Evolutionary conservation across 2,113 vertebrate species (phyloP).

Genomic region (western clawed frog (Xenopus tropicalis)): UCB_Xtro_10.0 CM004449.2:100917001-100917500

Average conservation of each 20-base stretch:
- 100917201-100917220: neutral
- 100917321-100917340: neutral
- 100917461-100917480: no score
- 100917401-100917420: neutral
- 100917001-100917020: no score
- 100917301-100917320: neutral
- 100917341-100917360: neutral
- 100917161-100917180: no score
- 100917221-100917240: neutral
- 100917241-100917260: neutral
- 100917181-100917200: neutral
- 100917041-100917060: no score
- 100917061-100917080: no score
- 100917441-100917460: no score
- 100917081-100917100: no score
- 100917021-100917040: no score
- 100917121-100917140: no score
- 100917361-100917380: neutral
- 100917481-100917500: no score
- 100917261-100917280: neutral
- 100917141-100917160: no score
- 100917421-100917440: neutral
- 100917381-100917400: neutral
- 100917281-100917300: neutral
- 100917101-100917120: no score